These are phyloP conservation scores for Monochamus saltuarius DNA, from an alignment of 1,140 invertebrate genomes.

Conservation along the genomic window DNA sequence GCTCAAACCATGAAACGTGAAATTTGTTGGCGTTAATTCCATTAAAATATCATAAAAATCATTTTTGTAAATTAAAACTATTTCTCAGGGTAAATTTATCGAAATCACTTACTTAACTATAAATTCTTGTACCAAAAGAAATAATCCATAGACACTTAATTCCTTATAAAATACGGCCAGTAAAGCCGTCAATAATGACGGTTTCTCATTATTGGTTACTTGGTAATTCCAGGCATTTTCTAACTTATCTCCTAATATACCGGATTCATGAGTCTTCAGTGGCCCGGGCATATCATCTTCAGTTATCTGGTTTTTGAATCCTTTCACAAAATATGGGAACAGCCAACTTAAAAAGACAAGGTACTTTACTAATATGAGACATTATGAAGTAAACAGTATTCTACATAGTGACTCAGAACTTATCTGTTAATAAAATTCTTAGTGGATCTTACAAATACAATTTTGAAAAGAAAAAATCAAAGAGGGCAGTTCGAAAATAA, in stretches of 20 bases:
- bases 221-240: conserved; percentile 57
- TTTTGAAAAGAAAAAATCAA: too few relatives aligned
- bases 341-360: conserved; percentile 43
- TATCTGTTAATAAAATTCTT: too few relatives aligned
- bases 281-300: conserved; percentile 28
- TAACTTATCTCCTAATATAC: conserved; percentile 56
- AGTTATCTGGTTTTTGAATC: conserved; percentile 11
- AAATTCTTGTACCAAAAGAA: too few relatives aligned
- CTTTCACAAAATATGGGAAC: conserved; percentile 37
- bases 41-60: conserved; percentile 47
- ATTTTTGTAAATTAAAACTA: conserved; percentile 47
- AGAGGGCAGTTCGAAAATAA: too few relatives aligned
- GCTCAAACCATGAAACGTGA: too few relatives aligned
- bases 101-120: too few relatives aligned
- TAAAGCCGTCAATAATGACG: conserved; percentile 43
- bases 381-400: too few relatives aligned
- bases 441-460: too few relatives aligned
- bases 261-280: conserved; percentile 24
- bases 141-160: neutral
- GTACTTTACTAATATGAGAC: too few relatives aligned
- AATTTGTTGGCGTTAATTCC: too few relatives aligned
- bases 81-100: too few relatives aligned
- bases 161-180: conserved; percentile 19
- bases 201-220: conserved; percentile 23
- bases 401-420: too few relatives aligned